These are phyloP conservation scores for Agrochola lota DNA, from an alignment of 2,888 invertebrate genomes.

Conservation along the genomic window DNA sequence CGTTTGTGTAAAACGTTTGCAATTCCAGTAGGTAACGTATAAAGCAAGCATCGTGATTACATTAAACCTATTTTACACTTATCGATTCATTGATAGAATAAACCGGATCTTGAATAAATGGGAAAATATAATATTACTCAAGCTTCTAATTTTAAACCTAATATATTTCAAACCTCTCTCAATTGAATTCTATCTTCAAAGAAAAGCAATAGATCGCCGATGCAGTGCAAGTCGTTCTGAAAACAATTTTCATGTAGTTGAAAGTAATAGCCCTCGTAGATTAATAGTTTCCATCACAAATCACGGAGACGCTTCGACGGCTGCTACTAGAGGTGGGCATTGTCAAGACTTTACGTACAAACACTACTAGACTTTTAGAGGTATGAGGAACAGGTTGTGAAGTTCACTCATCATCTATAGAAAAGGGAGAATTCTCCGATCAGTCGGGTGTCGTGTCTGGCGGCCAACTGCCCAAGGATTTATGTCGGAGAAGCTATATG, in stretches of 20 bases:
- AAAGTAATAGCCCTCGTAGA: constrained; percentile 1
- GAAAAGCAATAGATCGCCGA: constrained; percentile 9
- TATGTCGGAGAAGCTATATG: too few relatives aligned
- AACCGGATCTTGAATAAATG: neutral
- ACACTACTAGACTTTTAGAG: neutral
- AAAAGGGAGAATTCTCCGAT: too few relatives aligned
- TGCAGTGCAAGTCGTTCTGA: constrained; percentile 11
- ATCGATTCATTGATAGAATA: neutral
- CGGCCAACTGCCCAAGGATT: too few relatives aligned
- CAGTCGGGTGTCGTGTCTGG: too few relatives aligned
- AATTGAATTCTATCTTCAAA: constrained; percentile 9
- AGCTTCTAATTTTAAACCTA: constrained; percentile 1
- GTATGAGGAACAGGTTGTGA: too few relatives aligned
- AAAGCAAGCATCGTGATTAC: neutral
- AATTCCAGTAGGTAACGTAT: neutral
- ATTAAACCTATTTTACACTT: neutral
- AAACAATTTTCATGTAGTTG: constrained; percentile 12
- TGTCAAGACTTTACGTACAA: neutral
- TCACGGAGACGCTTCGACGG: too few relatives aligned
- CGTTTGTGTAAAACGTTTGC: neutral
- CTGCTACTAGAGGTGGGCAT: too few relatives aligned
- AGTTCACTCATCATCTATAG: too few relatives aligned
- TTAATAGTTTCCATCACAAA: neutral
- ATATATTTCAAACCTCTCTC: neutral
- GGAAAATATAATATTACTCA: constrained; percentile 1